Evolutionary conservation across 2,888 invertebrate species (phyloP).

Genomic region (Hoplodrina blanda): DNA sequence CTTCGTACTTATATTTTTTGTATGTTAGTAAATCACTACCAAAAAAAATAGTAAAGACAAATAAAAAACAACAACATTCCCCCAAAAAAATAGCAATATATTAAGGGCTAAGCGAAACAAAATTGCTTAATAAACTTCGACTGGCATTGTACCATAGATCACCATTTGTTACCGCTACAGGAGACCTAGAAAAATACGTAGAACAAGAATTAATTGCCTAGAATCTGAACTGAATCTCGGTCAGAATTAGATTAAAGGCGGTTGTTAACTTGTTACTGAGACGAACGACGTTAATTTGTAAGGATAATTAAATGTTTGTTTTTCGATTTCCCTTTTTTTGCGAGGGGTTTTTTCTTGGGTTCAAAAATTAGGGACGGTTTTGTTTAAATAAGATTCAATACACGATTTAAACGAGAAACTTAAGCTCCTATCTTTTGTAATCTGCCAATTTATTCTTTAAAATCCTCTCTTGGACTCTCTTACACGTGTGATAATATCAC

Average conservation of each 20-base stretch:
- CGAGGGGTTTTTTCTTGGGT: conserved; percentile 8
- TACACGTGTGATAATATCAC: no score
- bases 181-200: conserved; percentile 57
- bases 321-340: conserved; percentile 38
- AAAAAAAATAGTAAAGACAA: not conserved
- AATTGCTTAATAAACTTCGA: conserved; percentile 42
- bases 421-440: not conserved
- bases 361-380: conserved; percentile 29
- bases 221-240: conserved; percentile 58
- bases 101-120: conserved; percentile 25
- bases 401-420: not conserved
- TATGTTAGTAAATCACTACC: no score
- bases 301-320: conserved; percentile 60
- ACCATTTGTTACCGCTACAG: conserved; percentile 42
- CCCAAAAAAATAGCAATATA: conserved; percentile 27
- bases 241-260: conserved; percentile 58
- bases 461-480: no score
- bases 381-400: conserved; percentile 17
- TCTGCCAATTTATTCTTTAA: no score
- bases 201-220: conserved; percentile 58
- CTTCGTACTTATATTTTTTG: no score
- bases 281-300: conserved; percentile 61
- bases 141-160: conserved; percentile 18
- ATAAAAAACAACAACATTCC: not conserved
- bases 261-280: conserved; percentile 58